phyloP scores from a whole-genome alignment of 2,888 invertebrate genomes.

The Ditula angustiorana region DNA sequence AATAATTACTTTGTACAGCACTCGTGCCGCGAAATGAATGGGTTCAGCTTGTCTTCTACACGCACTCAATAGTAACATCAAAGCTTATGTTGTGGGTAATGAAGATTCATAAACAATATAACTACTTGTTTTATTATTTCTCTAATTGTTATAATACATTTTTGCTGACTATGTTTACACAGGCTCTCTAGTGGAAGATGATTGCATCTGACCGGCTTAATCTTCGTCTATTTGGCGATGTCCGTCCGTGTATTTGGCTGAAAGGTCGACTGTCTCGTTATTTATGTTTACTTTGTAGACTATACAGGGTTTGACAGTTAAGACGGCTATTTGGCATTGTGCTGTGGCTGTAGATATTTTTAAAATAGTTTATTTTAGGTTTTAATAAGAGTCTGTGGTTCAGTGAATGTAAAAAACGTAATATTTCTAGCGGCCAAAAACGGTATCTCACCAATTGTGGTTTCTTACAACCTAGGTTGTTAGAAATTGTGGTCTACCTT shows the following conservation, averaged over 20 bases:
- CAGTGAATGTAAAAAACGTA: too few species aligned
- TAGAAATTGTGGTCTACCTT: too few species aligned
- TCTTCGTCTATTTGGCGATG: not conserved
- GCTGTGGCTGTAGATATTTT: not conserved
- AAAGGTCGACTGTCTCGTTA: not conserved
- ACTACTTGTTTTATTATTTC: not conserved
- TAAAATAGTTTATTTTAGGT: not conserved
- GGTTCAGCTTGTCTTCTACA: not conserved
- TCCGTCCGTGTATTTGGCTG: not conserved
- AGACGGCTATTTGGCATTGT: not conserved
- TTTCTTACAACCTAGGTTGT: too few species aligned
- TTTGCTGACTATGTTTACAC: not conserved
- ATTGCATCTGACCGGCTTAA: not conserved
- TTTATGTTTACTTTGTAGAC: not conserved
- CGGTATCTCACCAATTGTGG: too few species aligned
- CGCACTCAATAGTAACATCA: not conserved
- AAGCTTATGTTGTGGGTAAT: not conserved
- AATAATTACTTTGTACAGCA: constrained; percentile 17
- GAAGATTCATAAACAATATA: not conserved
- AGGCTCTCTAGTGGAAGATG: not conserved
- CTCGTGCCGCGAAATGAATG: not conserved
- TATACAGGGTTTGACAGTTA: constrained; percentile 5
- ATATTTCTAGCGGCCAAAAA: too few species aligned
- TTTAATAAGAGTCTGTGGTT: too few species aligned
- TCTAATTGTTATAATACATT: not conserved